Evolutionary conservation across 2,888 invertebrate species (phyloP), one percentile per base, ranked within the genome.

Genomic region (Papilio demoleus): DNA sequence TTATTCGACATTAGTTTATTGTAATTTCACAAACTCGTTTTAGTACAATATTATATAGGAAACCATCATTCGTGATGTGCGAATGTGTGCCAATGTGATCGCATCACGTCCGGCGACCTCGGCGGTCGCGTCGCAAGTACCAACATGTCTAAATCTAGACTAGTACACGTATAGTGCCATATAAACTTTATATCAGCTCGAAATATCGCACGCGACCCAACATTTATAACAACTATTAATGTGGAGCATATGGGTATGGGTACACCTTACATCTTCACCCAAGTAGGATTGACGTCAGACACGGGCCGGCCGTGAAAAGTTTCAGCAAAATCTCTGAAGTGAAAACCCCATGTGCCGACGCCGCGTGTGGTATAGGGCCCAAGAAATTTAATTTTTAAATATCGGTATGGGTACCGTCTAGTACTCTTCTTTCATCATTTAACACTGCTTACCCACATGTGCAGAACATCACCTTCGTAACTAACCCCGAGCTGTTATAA

Each of bases 111-210:
- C 19, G 31, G 42, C 27, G 65, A 65, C 65, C 65, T 65, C 56
- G 65, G 14, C 65, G n/a, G 22, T 14, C 59, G n/a, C 17, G 17
- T 4, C n/a, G 9, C 53, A 22, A 65, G 45, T 58, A 45, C 65
- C 40, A 56, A 22, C 22, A 36, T 19, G 58, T 59, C 65, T 65
- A 47, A 58, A 60, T 66, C 66, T 66, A 60, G 47, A 66, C 60
- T 17, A 24, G 8, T 24, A 47, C 50, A 50, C 38, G 27, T 66
- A 65, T 17, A n/a, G 62, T 45, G 19, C 17, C 6, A 14, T 40
- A 8, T 36, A 50, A 34, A 62, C 11, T 22, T 47, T 22, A 12
- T 47, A 47, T 4, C 11, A 12, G 22, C 22, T 47, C 19, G 22
- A 1, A 9, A 45, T 22, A 5, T 22, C 1, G 11, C 19, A 45